A percentile compares a stretch with the other conserved stretches of the same genome.
These are phyloP conservation scores for Ophthalmolycus amberensis DNA, from an alignment of 2,113 vertebrate species.

Conservation along the genomic window DNA sequence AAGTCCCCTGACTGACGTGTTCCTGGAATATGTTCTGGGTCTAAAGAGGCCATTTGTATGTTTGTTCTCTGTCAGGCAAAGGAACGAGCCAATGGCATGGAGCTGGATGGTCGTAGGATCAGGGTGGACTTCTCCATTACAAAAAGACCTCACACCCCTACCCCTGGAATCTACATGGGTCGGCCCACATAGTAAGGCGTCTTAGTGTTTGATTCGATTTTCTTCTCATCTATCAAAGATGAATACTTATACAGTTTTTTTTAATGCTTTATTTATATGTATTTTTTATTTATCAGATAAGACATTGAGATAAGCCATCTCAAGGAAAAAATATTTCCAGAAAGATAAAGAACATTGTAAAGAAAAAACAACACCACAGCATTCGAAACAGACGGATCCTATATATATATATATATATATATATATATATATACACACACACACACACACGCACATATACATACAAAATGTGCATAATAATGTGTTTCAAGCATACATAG, in stretches of 20 bases:
- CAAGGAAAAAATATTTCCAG: too few species aligned
- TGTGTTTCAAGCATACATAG: background rate
- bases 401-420: too few species aligned
- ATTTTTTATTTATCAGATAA: too few species aligned
- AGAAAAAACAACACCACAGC: background rate
- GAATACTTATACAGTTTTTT: background rate
- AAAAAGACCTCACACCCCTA: constrained; percentile 95
- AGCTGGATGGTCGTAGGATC: constrained; percentile 95
- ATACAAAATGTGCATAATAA: too few species aligned
- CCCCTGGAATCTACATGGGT: constrained; percentile 98
- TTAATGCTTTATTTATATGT: too few species aligned
- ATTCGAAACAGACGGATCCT: too few species aligned
- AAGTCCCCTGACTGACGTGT: background rate
- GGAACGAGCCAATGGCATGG: constrained; percentile 97
- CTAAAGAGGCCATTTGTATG: background rate
- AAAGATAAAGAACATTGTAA: too few species aligned
- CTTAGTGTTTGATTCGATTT: constrained; percentile 4
- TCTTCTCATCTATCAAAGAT: constrained; percentile 1
- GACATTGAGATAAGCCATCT: too few species aligned
- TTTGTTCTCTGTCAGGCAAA: constrained; percentile 86
- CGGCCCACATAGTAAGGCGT: constrained; percentile 94
- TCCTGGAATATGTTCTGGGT: background rate
- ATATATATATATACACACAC: too few species aligned
- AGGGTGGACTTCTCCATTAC: constrained; percentile 97
- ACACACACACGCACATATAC: too few species aligned